Evolutionary conservation across 2,888 invertebrate species (phyloP).

Genomic region (Cryptophagus acutangulus): DNA sequence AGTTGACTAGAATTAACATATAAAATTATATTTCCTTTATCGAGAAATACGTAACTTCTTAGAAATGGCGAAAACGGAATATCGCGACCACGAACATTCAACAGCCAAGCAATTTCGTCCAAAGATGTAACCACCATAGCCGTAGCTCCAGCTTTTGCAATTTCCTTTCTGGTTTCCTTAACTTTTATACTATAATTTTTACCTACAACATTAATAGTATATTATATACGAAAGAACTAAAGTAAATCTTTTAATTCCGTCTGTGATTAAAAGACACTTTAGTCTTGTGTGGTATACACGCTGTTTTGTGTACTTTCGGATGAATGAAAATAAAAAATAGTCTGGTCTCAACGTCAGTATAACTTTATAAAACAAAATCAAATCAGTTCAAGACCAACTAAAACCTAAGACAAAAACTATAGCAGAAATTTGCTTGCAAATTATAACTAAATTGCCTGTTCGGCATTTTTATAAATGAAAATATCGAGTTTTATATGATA

Average conservation of each 20-base stretch:
- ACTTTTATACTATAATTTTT: conserved; percentile 74
- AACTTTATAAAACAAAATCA: too few species aligned
- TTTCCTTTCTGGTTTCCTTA: conserved; percentile 57
- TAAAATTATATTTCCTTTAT: conserved; percentile 59
- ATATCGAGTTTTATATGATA: too few species aligned
- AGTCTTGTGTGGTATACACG: too few species aligned
- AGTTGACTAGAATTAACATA: conserved; percentile 68
- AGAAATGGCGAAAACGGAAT: conserved; percentile 76
- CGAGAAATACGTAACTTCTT: conserved; percentile 69
- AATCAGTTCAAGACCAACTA: too few species aligned
- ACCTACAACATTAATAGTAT: conserved; percentile 46
- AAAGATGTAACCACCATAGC: conserved; percentile 80
- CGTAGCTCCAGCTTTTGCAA: conserved; percentile 60
- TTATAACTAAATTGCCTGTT: too few species aligned
- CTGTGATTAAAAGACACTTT: too few species aligned
- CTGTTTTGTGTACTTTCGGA: too few species aligned
- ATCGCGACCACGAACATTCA: conserved; percentile 84
- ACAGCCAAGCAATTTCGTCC: conserved; percentile 83
- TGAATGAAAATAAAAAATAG: too few species aligned
- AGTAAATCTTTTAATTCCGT: background rate
- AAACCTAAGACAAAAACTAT: too few species aligned
- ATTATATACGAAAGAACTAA: background rate
- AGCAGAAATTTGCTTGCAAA: too few species aligned
- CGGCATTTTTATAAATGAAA: too few species aligned
- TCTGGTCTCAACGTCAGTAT: too few species aligned